Base-by-base conservation (phyloP, 2,888 invertebrate species). In the Hylaea fasciaria region DNA sequence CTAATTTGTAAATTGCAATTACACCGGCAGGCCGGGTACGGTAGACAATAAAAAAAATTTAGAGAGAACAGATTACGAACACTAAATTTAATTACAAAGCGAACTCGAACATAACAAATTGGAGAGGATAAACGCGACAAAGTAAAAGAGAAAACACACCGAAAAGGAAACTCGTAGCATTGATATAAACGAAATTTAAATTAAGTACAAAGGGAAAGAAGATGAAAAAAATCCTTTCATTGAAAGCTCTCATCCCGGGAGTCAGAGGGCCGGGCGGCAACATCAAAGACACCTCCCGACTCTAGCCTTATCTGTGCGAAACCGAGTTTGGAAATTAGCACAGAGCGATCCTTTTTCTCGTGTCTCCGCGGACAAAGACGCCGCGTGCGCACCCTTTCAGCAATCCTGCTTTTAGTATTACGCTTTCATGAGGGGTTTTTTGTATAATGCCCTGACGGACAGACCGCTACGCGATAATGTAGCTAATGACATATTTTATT, bases 141-240 rank as follows among this genome's bases (percentile, higher is more conserved):
- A 91, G 92, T 91, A 89, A 91, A 91, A 91, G 88, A 89, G 88
- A 91, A 91, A 90, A 91, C 90, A 91, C 89, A 88, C 86, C 85
- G 82, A 85, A 87, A 89, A 90, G 91, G 91, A 91, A 91, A 91
- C 89, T 88, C 91, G 83, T 78, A 90, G 91, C 91, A 91, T 91
- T 91, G 92, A 91, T 92, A 92, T 92, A 92, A 92, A 92, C 92
- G 92, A 92, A 92, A 92, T 92, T 92, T 92, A 92, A 92, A 92
- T 92, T 92, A 92, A 92, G 90, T 91, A 92, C 92, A 92, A 92
- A 92, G 91, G 87, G 87, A 91, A 89, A 87, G 89, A 87, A 90
- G 90, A 90, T 89, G 87, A 89, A 91, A 92, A 90, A 92, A 91
- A 92, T 92, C 92, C 92, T 92, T 92, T 92, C 91, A 92, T 89